Conservation (phyloP, 2,888 invertebrate genomes). For the Pseudolycoriella hygida region DNA sequence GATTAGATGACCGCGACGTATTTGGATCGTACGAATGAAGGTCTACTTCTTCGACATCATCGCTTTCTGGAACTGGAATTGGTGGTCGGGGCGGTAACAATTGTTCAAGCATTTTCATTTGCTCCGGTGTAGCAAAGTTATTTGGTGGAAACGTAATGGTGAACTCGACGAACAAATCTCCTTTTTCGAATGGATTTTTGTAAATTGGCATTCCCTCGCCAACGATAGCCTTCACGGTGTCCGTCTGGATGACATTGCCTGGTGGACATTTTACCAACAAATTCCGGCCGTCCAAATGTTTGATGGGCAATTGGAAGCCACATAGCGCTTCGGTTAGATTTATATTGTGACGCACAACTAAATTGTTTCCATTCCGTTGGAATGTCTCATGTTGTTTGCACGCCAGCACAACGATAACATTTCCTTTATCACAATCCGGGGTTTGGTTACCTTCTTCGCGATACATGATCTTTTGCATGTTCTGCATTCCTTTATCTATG, state of each 20-base stretch:
- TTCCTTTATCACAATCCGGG: slow-evolving; percentile 71
- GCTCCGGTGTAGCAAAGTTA: slow-evolving; percentile 53
- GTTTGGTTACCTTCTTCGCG: slow-evolving; percentile 81
- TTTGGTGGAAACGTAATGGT: slow-evolving; percentile 69
- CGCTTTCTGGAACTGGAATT: slow-evolving; percentile 61
- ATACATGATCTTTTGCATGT: slow-evolving; percentile 72
- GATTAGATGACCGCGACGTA: slow-evolving; percentile 30
- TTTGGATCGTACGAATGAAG: slow-evolving; percentile 55
- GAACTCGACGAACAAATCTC: slow-evolving; percentile 75
- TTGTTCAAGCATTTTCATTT: slow-evolving; percentile 49
- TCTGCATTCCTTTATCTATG: slow-evolving; percentile 77
- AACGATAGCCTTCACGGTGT: slow-evolving; percentile 54
- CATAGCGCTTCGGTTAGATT: slow-evolving; percentile 78
- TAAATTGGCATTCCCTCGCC: slow-evolving; percentile 60
- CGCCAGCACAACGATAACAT: slow-evolving; percentile 74
- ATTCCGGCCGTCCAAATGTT: slow-evolving; percentile 77
- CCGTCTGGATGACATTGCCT: slow-evolving; percentile 72
- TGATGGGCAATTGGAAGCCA: slow-evolving; percentile 69
- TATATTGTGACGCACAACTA: slow-evolving; percentile 55
- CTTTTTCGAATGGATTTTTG: slow-evolving; percentile 70
- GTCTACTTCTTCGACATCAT: slow-evolving; percentile 74
- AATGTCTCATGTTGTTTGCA: slow-evolving; percentile 65
- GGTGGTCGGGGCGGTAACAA: slow-evolving; percentile 55
- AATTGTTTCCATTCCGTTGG: slow-evolving; percentile 56
- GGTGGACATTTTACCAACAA: slow-evolving; percentile 58